Percentiles rank a stretch among this genome's conserved stretches.
These are phyloP conservation scores for Trigoniulus corallinus DNA, from an alignment of 1,140 invertebrate species.

Conservation along the genomic window DNA sequence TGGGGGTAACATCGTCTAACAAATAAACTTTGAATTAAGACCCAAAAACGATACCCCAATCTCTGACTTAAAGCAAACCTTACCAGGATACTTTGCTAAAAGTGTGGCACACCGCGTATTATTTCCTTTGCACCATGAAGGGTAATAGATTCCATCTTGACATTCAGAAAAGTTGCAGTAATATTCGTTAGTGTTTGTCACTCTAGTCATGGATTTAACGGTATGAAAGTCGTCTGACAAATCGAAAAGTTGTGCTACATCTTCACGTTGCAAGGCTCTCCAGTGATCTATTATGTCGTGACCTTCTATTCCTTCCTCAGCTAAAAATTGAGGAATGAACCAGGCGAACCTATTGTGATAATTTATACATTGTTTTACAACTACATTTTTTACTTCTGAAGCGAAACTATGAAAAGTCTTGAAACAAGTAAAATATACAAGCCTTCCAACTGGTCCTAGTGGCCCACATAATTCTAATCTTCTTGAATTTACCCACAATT, in stretches of 20 bases:
- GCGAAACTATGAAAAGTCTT: not conserved
- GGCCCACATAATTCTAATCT: conserved; percentile 39
- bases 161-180: conserved; percentile 35
- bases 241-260: conserved; percentile 29
- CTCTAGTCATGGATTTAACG: conserved; percentile 5
- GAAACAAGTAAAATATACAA: conserved; percentile 3
- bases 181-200: conserved; percentile 15
- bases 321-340: conserved; percentile 37
- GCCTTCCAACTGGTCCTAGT: conserved; percentile 38
- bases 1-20: no score
- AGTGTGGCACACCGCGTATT: conserved; percentile 37
- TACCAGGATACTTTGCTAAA: conserved; percentile 34
- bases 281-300: conserved; percentile 20
- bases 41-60: no score
- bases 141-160: conserved; percentile 37
- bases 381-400: not conserved
- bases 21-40: no score
- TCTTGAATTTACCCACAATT: conserved; percentile 23
- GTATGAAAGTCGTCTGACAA: conserved; percentile 16
- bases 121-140: conserved; percentile 29
- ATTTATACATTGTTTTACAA: no score
- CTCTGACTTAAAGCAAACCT: no score
- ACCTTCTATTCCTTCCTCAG: conserved; percentile 16
- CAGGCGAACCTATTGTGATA: conserved; percentile 44
- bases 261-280: conserved; percentile 15